These are phyloP conservation scores for Apamea epomidion DNA, from an alignment of 2,888 invertebrate genomes.

Conservation along the genomic window DNA sequence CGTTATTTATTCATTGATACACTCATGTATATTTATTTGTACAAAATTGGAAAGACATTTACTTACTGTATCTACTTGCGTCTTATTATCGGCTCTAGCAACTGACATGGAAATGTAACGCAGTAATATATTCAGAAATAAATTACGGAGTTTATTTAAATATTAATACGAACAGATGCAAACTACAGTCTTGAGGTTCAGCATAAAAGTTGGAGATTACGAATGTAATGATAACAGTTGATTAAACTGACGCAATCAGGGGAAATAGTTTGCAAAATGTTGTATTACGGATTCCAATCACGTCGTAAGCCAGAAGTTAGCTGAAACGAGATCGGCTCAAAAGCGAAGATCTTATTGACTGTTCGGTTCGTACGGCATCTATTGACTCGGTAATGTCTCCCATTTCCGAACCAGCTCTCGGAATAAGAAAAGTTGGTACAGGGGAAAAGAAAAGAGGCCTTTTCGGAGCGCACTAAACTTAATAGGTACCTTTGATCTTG, in stretches of 20 bases:
- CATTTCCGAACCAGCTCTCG: slow-evolving; percentile 87
- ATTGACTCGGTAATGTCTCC: slow-evolving; percentile 89
- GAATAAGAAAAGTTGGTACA: slow-evolving; percentile 87
- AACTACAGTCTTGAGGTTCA: slow-evolving; percentile 26
- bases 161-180: slow-evolving; percentile 31
- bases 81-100: slow-evolving; percentile 59
- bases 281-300: slow-evolving; percentile 77
- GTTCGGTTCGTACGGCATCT: slow-evolving; percentile 84
- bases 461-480: slow-evolving; percentile 84
- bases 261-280: slow-evolving; percentile 68
- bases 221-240: slow-evolving; percentile 73
- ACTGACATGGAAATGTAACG: slow-evolving; percentile 58
- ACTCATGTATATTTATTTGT: slow-evolving; percentile 69
- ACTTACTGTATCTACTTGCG: slow-evolving; percentile 56
- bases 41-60: slow-evolving; percentile 64
- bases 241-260: slow-evolving; percentile 76
- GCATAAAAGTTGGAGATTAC: slow-evolving; percentile 52
- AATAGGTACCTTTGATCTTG: slow-evolving; percentile 86
- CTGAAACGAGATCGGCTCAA: slow-evolving; percentile 81
- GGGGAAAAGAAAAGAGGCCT: slow-evolving; percentile 85
- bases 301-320: slow-evolving; percentile 80
- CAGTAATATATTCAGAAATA: slow-evolving; percentile 41
- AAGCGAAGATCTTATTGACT: slow-evolving; percentile 85
- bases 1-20: slow-evolving; percentile 67
- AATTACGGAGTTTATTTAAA: slow-evolving; percentile 46